Evolutionary conservation across 30 jellyfish, hydroid and myxozoan genomes (phyloP).

Genomic region (Cassiopea xamachana): DNA sequence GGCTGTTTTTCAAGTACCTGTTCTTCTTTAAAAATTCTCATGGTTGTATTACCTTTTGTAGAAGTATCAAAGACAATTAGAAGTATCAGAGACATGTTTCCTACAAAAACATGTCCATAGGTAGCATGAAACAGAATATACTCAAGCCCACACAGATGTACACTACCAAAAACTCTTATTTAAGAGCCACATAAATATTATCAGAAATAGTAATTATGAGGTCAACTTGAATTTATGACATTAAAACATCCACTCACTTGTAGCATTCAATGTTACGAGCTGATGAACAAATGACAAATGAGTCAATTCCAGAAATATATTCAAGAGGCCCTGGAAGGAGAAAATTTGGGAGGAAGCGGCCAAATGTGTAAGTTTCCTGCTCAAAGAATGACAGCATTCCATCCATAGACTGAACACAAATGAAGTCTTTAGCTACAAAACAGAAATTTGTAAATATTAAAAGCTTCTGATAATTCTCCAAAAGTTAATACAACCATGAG

Average conservation of each 20-base stretch:
- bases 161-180: no score
- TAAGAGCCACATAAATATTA: no score
- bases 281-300: slow-evolving; percentile 75
- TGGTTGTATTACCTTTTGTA: no score
- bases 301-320: slow-evolving; percentile 77
- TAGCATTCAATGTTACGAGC: slow-evolving; percentile 75
- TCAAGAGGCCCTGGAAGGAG: slow-evolving; percentile 91
- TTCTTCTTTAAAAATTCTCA: no score
- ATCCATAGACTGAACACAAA: slow-evolving; percentile 92
- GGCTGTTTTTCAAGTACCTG: no score
- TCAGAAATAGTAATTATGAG: background rate
- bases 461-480: no score
- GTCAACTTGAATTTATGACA: background rate
- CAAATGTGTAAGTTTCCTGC: slow-evolving; percentile 86
- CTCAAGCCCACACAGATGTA: no score
- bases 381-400: slow-evolving; percentile 84
- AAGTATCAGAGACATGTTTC: no score
- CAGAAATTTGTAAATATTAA: background rate
- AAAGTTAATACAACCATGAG: no score
- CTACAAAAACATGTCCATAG: no score
- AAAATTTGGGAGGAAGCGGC: slow-evolving; percentile 79
- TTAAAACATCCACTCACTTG: slow-evolving; percentile 41
- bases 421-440: slow-evolving; percentile 81
- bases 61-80: no score
- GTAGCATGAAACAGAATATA: no score